A percentile compares a stretch with the other conserved stretches of the same genome.
Evolutionary conservation across 2,888 invertebrate genomes (phyloP).

Genomic region (Synanthedon formicaeformis): DNA sequence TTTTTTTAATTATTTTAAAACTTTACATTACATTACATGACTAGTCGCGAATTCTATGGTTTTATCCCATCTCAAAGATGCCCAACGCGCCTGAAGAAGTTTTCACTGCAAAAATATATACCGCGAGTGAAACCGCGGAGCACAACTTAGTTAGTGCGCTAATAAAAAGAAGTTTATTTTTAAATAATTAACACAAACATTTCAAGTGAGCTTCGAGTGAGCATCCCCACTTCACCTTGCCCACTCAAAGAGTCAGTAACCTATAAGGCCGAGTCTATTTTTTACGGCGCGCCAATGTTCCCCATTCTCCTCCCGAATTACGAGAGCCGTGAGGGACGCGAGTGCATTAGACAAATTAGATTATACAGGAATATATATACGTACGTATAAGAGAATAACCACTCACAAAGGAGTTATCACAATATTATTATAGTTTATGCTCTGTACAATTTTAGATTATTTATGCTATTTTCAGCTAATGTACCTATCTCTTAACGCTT

Average conservation of each 20-base stretch:
- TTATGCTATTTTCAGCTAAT: no score
- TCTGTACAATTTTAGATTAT: no score
- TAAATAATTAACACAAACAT: not conserved
- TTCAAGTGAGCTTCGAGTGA: not conserved
- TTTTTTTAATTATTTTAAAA: no score
- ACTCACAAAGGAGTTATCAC: constrained; percentile 2
- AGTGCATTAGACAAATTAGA: constrained; percentile 42
- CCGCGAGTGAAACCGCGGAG: no score
- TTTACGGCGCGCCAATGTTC: constrained; percentile 4
- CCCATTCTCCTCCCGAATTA: constrained; percentile 5
- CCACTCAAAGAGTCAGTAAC: not conserved
- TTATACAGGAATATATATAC: constrained; percentile 14
- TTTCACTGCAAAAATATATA: no score
- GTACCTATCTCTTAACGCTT: no score
- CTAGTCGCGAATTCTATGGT: no score
- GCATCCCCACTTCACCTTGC: not conserved
- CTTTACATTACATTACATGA: no score
- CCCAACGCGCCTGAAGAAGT: no score
- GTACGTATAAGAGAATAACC: constrained; percentile 15
- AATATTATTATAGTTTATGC: constrained; percentile 5
- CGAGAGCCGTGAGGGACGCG: constrained; percentile 9
- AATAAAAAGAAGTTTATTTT: not conserved
- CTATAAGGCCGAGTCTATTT: constrained; percentile 2
- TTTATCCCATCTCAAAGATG: no score
- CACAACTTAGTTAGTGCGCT: no score